Evolutionary conservation across 2,113 vertebrate genomes (phyloP), one percentile per base, ranked within the genome.

Genomic region (Pachycephala philippinensis): DNA sequence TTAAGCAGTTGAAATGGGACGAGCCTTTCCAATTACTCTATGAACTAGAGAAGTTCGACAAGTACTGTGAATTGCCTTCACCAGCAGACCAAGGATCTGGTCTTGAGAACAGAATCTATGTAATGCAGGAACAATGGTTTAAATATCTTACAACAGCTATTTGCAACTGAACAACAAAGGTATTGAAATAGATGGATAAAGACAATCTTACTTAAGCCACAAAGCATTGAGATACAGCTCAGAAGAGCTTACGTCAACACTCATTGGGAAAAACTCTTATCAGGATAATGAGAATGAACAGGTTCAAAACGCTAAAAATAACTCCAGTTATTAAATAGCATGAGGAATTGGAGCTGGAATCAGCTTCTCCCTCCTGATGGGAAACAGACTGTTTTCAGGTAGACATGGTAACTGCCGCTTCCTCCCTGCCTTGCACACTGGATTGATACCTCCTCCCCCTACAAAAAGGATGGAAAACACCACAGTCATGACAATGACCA

Each of bases 221-320:
- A 90, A 76, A 90, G 63, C 84, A 84, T 0, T 33, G 72, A 90
- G 60, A 75, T 66, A 71, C 35, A 87, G 86, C 80, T 93, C 92
- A 86, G 82, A 82, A 93, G 59, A 69, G 75, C 89, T 95, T 86
- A 86, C 63, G 80, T 92, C 95, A 96, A 56, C 66, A 92, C 30
- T 86, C 47, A 75, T 39, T 24, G 83, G 45, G 60, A 59, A 95
- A 61, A 95, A 84, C 35, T 77, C 90, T 74, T 61, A 42, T 66
- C 86, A 92, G 72, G 78, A 80, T 93, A 96, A 94, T 61, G 59
- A 93, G 63, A 93, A 91, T 44, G 33, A 93, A 90, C 54, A 90
- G 85, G 42, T 90, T 93, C 66, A 93, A 89, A 94, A 91, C 2
- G 30, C 84, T 91, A 95, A 91, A 90, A 93, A 93, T 86, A 96